Percentiles rank a stretch among this genome's conserved stretches.
phyloP scores from a whole-genome alignment of 2,797 vertebrate species.

The Chrosomus eos region DNA sequence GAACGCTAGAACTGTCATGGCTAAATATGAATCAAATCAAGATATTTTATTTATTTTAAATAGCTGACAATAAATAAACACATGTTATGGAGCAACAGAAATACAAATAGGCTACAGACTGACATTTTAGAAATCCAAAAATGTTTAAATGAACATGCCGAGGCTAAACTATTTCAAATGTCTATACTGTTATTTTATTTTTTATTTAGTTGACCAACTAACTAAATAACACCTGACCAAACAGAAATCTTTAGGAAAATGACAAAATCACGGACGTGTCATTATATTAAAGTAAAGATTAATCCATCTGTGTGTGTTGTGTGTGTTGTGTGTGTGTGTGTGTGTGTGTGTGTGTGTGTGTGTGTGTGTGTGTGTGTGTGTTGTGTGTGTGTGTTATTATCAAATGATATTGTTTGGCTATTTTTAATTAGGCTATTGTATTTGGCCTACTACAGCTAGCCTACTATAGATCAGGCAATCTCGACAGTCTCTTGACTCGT shows the following conservation, averaged over 20 bases:
- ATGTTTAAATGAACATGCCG: not conserved
- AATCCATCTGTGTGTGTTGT: no score
- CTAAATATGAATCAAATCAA: not conserved
- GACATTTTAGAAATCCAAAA: not conserved
- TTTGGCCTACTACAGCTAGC: not conserved
- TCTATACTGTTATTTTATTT: not conserved
- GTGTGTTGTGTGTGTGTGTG: not conserved
- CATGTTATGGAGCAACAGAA: not conserved
- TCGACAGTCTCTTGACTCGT: not conserved
- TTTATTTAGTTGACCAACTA: not conserved
- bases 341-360: not conserved
- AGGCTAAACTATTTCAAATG: not conserved
- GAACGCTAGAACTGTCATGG: not conserved
- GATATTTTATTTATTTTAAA: not conserved
- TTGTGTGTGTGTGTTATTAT: no score
- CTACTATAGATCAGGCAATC: not conserved
- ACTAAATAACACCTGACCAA: no score
- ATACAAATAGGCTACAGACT: not conserved
- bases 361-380: no score
- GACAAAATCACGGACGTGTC: no score
- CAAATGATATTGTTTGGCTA: not conserved
- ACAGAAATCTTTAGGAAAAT: no score
- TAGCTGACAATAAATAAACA: not conserved
- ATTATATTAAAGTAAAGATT: no score
- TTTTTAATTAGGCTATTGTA: not conserved